Evolutionary conservation across 2,888 invertebrate genomes (phyloP), one percentile per base, ranked within the genome.

Genomic region (Tinea pellionella): DNA sequence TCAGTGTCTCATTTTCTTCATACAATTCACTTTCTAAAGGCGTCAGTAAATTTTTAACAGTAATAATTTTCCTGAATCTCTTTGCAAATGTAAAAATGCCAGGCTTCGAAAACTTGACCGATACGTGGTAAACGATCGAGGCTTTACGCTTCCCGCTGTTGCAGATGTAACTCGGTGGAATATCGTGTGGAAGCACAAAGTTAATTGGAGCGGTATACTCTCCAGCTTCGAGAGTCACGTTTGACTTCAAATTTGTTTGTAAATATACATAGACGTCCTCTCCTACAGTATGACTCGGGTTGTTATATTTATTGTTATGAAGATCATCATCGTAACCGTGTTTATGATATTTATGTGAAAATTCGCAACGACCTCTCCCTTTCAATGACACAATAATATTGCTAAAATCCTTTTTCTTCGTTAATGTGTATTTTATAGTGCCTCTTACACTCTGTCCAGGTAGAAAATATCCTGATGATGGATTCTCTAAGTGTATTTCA

Each of bases 31-130:
- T 37, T 29, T 13, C 58, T 9, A 9, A 8, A 4, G 58, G 41
- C 3, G 18, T 32, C 8, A 58, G 4, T 8, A 15, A 13, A n/a
- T 12, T 42, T 6, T 7, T 43, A 9, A 59, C 47, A 13, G 19
- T 11, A 19, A 59, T 59, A 41, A 43, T 43, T 18, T 41, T 59
- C n/a, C 24, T 41, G 59, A 59, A 59, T 59, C 11, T 43, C 41
- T 59, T 42, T 6, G 42, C 43, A 11, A 42, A 43, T 12, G 29
- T 43, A 43, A 59, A 59, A 7, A 59, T 8, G 1, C 47, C 47
- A n/a, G 41, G 41, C 19, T 19, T 9, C 2, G 29, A 41, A n/a
- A 59, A 59, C n/a, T 41, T 43, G 1, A 59, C 4, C 13, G n/a
- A 32, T 12, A 59, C 11, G 16, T 42, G 43, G n/a, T 59, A 59